Evolutionary conservation across 64 coral and sea anemone genomes (phyloP), one percentile per base, ranked within the genome.

Genomic region (Montipora efflorescens): DNA sequence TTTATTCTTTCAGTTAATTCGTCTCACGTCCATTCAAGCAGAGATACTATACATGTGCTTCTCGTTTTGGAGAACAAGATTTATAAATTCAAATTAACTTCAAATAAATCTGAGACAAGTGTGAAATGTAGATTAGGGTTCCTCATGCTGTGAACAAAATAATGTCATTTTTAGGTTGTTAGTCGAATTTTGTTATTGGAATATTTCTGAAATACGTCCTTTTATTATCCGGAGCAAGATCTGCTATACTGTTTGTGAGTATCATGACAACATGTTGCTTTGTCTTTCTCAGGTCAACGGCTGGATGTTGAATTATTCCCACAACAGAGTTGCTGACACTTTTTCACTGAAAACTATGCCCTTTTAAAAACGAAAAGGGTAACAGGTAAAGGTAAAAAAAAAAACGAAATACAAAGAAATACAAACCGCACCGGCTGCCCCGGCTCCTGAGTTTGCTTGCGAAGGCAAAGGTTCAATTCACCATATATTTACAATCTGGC

Each of bases 121-220:
- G 64, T 50, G 3, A 86, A 71, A 72, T 22, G 23, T 7, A 86
- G 81, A 83, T 83, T 83, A 83, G 58, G 16, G 18, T 62, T 86
- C 47, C 47, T 23, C 45, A 20, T 16, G 59, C 59, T 4, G 3
- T 36, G 45, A 70, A 22, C 19, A 86, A 86, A 67, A 71, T 46
- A 72, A 64, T 57, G 6, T 48, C 68, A 67, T 67, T 84, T 64
- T 69, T 72, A 14, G 49, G 66, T 6, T 4, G 19, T 1, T 86
- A 50, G 4, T 25, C 23, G 23, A 25, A 25, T 71, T 51, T 67
- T 49, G 11, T 18, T 3, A 47, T 11, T 8, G 19, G 9, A 59
- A 61, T 36, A 61, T 82, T 44, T 11, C 7, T 36, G 28, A 36
- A 55, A 43, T 67, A 21, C 59, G 28, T 58, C 21, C 3, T 11